Base-by-base conservation (phyloP, 2,888 invertebrate genomes). In the Stictocephala bisonia region DNA sequence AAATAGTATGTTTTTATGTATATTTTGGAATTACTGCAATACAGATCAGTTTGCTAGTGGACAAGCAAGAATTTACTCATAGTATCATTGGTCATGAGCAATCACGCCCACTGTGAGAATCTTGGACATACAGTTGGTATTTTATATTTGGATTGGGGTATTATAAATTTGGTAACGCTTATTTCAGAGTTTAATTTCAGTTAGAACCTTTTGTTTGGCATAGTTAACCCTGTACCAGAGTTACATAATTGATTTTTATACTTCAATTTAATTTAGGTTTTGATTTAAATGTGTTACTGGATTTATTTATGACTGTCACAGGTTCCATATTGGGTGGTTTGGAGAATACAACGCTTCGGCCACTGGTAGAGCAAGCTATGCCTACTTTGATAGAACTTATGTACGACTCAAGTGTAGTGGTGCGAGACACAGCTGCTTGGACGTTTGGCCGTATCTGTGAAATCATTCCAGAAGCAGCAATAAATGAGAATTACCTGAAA, bases 371-470 rank as follows among this genome's bases (percentile, higher is more conserved):
- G 83, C 95, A 97, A 83, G 99, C 99, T 0, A 95, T 99, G 93
- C 94, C 95, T 1, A 97, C 95, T 29, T 87, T 99, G 51, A 97
- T 99, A 77, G 92, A 94, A 79, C 87, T 97, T 29, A 95, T 99
- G 93, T 94, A 95, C 81, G 99, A 99, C 83, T 86, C 87, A 1
- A 95, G 95, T 83, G 97, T 99, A 1, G 94, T 93, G 73, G 99
- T 99, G 0, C 88, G 97, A 76, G 99, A 99, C 83, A 99, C 99
- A 0, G 94, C 96, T 0, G 99, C 99, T 0, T 99, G 99, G 99
- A 96, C 97, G 0, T 94, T 99, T 79, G 98, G 99, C 7, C 89
- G 99, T 75, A 96, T 99, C 77, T 99, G 98, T 85, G 99, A 99
- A 84, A 93, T 97, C 71, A 94, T 97, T 69, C 97, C 97, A 0